Evolutionary conservation across 1,140 invertebrate species (phyloP).

Genomic region (Bombus superbus): DNA sequence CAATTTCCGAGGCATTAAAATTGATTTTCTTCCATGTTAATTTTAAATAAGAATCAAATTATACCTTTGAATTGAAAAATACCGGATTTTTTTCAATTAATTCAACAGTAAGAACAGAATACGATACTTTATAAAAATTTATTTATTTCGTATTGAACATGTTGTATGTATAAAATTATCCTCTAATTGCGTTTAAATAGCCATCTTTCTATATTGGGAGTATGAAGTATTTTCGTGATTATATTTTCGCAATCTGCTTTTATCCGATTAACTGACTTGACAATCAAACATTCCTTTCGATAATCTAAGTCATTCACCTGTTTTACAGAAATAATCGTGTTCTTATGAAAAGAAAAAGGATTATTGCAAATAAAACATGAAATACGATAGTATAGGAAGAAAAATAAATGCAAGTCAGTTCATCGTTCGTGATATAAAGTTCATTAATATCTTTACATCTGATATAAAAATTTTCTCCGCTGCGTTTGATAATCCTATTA

Average conservation of each 20-base stretch:
- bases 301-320: slow-evolving; percentile 12
- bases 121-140: slow-evolving; percentile 70
- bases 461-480: slow-evolving; percentile 31
- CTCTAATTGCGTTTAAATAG: slow-evolving; percentile 72
- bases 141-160: slow-evolving; percentile 76
- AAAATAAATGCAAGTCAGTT: slow-evolving; percentile 37
- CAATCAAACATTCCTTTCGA: slow-evolving; percentile 29
- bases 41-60: not conserved
- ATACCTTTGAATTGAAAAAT: fast-evolving
- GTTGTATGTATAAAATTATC: slow-evolving; percentile 78
- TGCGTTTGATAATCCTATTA: slow-evolving; percentile 31
- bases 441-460: slow-evolving; percentile 20
- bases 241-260: slow-evolving; percentile 45
- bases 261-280: slow-evolving; percentile 57
- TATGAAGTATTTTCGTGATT: slow-evolving; percentile 51
- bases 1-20: not conserved
- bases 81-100: not conserved
- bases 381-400: slow-evolving; percentile 36
- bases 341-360: not conserved
- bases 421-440: slow-evolving; percentile 13
- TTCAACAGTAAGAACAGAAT: not conserved
- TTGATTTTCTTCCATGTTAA: not conserved
- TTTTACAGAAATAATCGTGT: not conserved
- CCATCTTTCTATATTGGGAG: slow-evolving; percentile 63
- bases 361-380: not conserved